A percentile compares a stretch with the other conserved stretches of the same genome.
Conservation (phyloP, 1,140 invertebrate species). For the Pogonognathellus flavescens region DNA sequence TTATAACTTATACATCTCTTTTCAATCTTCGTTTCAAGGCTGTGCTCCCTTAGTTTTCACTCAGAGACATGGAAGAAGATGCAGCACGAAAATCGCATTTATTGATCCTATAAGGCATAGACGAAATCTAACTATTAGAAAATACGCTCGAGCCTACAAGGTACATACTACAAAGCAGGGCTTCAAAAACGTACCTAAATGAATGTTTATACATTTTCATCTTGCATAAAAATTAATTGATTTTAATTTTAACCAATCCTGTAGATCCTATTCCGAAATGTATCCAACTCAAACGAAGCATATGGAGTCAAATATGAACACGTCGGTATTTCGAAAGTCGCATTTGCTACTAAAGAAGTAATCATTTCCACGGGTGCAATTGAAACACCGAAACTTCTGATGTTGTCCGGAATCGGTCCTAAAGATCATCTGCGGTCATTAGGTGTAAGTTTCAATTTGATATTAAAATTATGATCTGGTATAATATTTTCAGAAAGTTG, state of each 20-base stretch:
- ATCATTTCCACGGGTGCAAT: constrained; percentile 68
- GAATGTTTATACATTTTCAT: background rate
- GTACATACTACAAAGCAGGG: background rate
- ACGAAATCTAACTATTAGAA: too few species aligned
- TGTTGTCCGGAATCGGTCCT: constrained; percentile 2
- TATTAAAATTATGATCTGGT: background rate
- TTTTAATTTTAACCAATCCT: background rate
- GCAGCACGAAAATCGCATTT: constrained; percentile 27
- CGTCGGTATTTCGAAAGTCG: background rate
- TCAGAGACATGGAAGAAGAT: background rate
- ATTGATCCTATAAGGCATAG: constrained; percentile 22
- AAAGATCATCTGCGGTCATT: background rate
- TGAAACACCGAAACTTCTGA: constrained; percentile 68
- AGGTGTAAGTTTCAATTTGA: background rate
- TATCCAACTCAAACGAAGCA: constrained; percentile 70
- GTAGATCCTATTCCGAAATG: background rate
- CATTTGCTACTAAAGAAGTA: constrained; percentile 65
- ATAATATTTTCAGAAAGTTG: background rate
- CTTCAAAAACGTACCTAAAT: too few species aligned
- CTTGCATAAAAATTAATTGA: background rate
- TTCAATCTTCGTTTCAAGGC: background rate
- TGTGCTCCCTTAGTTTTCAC: background rate
- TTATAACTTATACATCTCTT: too few species aligned
- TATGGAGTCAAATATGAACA: constrained; percentile 59
- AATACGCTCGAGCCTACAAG: constrained; percentile 52